Base-by-base conservation (phyloP, 2,888 invertebrate species). In the Miltochrista miniata region DNA sequence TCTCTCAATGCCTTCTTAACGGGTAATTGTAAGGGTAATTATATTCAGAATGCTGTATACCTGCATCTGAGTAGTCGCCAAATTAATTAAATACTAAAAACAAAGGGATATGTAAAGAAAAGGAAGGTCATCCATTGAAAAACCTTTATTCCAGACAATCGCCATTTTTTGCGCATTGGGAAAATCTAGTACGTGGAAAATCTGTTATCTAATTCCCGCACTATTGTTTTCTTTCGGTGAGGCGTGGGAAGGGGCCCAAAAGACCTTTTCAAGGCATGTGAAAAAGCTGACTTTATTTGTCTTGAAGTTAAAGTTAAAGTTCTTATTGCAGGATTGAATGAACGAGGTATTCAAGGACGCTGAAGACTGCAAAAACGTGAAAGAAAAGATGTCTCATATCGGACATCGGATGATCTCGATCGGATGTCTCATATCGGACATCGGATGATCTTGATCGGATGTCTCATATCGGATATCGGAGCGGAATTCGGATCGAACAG, bases 101-200 rank as follows among this genome's bases (percentile, higher is more conserved):
- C 73, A 74, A 72, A 66, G 48, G 64, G 64, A 61, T 60, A 50
- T 41, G 18, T 30, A 36, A 45, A 60, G 64, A 65, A 61, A 61
- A 65, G 54, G 68, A 72, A 72, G 75, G 70, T 57, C 51, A 15
- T 51, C 34, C 59, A 69, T 62, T 70, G 64, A 68, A 75, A 74
- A 68, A 24, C 2, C 68, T 56, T 51, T 66, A 76, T 75, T 61
- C 69, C 64, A 59, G 57, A 76, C 80, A 80, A 76, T 79, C 48
- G 52, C 49, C 15, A 48, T 68, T 76, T 83, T 48, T 81, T 76
- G 66, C 60, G 43, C 63, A 53, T 68, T 75, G 76, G 70, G 79
- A 79, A 81, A 74, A 66, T 57, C 15, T 55, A 57, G 59, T 59
- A 60, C 51, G 66, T 64, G 70, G 79, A 79, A 81, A 74, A 56